phyloP scores from a whole-genome alignment of 2,888 invertebrate species.

The Leptinotarsa haldemani region DNA sequence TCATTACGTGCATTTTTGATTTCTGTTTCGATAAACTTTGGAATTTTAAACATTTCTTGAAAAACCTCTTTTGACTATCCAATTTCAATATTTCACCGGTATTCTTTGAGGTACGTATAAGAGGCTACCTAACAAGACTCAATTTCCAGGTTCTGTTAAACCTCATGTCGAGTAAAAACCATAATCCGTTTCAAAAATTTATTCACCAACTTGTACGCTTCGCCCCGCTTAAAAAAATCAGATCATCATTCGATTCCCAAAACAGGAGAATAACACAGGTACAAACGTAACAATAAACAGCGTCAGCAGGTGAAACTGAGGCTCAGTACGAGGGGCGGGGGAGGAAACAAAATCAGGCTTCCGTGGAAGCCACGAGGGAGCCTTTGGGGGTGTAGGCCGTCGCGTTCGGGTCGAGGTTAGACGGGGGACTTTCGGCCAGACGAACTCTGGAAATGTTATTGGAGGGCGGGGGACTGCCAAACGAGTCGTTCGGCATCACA shows the following conservation, averaged over 20 bases:
- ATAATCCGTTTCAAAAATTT: conserved; percentile 14
- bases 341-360: conserved; percentile 63
- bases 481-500: conserved; percentile 84
- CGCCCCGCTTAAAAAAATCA: conserved; percentile 1
- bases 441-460: conserved; percentile 71
- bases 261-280: conserved; percentile 45
- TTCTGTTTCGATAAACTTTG: too few relatives aligned
- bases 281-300: conserved; percentile 50
- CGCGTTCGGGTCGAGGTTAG: conserved; percentile 87
- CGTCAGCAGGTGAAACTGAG: conserved; percentile 46
- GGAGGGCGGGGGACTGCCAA: conserved; percentile 65
- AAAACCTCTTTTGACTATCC: too few relatives aligned
- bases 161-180: conserved; percentile 1
- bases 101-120: too few relatives aligned
- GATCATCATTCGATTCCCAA: conserved; percentile 25
- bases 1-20: too few relatives aligned
- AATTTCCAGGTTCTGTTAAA: not conserved
- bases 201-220: conserved; percentile 15
- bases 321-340: conserved; percentile 38
- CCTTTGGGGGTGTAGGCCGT: conserved; percentile 90
- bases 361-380: conserved; percentile 71
- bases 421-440: conserved; percentile 66
- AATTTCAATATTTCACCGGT: too few relatives aligned
- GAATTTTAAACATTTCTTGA: too few relatives aligned
- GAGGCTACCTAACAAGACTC: not conserved